Base-by-base conservation (phyloP, 1,140 invertebrate genomes). In the Epicauta chinensis region DNA sequence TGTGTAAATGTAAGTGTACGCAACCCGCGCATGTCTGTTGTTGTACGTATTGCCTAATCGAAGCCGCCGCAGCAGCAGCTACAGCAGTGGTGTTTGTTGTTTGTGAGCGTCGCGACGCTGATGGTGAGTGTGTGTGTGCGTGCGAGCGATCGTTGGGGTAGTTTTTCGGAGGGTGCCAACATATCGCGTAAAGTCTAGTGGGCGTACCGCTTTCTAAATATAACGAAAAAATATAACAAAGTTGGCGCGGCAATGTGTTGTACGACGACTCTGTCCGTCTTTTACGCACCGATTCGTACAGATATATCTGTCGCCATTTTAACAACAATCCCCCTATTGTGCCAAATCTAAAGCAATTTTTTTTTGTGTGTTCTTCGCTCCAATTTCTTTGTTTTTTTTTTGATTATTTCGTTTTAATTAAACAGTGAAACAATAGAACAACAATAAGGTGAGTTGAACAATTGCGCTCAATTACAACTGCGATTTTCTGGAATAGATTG, bases 11-110 rank as follows among this genome's bases (percentile, higher is more conserved):
- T 23, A 7, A 23, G 23, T 23, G 23, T 23, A 47, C 44, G 47
- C 47, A 50, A 50, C 47, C 47, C 37, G 47, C 47, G 47, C 47
- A 41, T 50, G 47, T 37, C 13, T 37, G 9, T 1, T 34, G 47
- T 30, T n/a, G 5, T 7, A 10, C n/a, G 14, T 30, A 29, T 50
- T 50, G 47, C 47, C 47, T 50, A 23, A 50, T 50, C 47, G 47
- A 57, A 49, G 6, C 23, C 23, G 23, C 7, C 7, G 23, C 23
- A 23, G 23, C 23, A 23, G 23, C 23, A 23, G 23, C 4, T 5
- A 23, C 50, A 46, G 55, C 55, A 57, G 55, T 57, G 50, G 45
- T 41, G 17, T 23, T n/a, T n/a, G n/a, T n/a, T n/a, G n/a, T n/a
- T n/a, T 23, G 50, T 49, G 39, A 36, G 50, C 50, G 51, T 53